These are phyloP conservation scores for Tuberolachnus salignus DNA, from an alignment of 2,888 invertebrate genomes.

Conservation along the genomic window DNA sequence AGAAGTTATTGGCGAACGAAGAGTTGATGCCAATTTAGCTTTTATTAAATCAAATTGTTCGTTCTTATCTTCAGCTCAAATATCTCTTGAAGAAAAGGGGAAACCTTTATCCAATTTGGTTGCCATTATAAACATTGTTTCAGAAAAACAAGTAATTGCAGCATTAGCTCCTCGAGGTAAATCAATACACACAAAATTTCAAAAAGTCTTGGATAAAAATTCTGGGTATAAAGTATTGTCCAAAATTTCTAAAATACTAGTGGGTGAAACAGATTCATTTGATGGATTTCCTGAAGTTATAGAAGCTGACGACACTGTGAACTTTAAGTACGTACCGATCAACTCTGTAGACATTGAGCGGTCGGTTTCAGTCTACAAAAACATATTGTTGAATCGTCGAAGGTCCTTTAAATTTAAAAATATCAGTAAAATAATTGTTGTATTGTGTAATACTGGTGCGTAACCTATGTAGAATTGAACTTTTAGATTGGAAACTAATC, in stretches of 20 bases:
- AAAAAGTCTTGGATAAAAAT: neutral
- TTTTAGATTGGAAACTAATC: too few species aligned
- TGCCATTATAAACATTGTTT: constrained; percentile 3
- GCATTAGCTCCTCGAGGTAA: neutral
- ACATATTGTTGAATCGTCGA: neutral
- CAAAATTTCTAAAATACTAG: constrained; percentile 9
- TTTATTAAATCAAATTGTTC: constrained; percentile 30
- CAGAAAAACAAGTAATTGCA: constrained; percentile 4
- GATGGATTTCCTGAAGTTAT: neutral
- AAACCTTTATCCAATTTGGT: constrained; percentile 1
- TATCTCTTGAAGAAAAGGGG: constrained; percentile 26
- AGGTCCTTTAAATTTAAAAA: neutral
- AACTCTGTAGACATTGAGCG: neutral
- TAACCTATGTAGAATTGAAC: too few species aligned
- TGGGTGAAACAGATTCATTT: neutral
- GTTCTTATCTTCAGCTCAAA: constrained; percentile 15
- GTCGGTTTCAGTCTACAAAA: neutral
- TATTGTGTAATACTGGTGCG: too few species aligned
- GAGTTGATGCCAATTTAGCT: constrained; percentile 20
- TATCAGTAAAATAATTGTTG: too few species aligned
- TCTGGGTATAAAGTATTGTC: neutral
- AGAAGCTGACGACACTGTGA: neutral
- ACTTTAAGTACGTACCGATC: constrained; percentile 8
- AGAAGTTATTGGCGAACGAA: neutral
- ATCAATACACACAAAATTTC: constrained; percentile 4